phyloP scores from a whole-genome alignment of 2,888 invertebrate genomes.

The Tolmerus cingulatus region DNA sequence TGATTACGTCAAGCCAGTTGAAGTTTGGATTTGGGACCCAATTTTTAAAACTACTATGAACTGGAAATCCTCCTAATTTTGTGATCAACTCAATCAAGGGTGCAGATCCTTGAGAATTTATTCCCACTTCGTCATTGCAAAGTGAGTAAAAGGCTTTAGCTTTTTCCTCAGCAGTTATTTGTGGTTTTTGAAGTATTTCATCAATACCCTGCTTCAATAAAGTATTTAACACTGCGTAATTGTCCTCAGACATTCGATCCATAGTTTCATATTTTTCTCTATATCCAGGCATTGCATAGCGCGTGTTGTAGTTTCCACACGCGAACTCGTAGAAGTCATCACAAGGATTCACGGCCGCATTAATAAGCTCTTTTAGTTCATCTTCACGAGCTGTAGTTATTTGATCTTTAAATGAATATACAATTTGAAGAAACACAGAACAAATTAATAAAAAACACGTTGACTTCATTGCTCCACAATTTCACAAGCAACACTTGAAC shows the following conservation, averaged over 20 bases:
- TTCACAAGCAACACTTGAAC: not conserved
- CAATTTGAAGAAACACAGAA: not conserved
- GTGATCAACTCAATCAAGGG: conserved; percentile 47
- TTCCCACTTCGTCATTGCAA: conserved; percentile 43
- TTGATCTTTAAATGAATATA: not conserved
- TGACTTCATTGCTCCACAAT: not conserved
- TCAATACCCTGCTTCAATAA: not conserved
- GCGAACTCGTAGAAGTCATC: conserved; percentile 50
- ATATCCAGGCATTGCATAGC: conserved; percentile 48
- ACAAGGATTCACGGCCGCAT: conserved; percentile 46
- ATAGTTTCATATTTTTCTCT: conserved; percentile 43
- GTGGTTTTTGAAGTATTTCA: not conserved
- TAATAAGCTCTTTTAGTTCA: conserved; percentile 33
- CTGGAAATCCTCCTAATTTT: conserved; percentile 49
- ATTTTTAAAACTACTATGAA: conserved; percentile 41
- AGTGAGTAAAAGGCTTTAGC: conserved; percentile 45
- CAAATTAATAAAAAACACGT: not conserved
- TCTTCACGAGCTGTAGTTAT: not conserved
- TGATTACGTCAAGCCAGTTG: conserved; percentile 46
- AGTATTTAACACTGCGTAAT: not conserved
- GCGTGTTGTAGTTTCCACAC: conserved; percentile 49
- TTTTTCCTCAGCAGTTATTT: conserved; percentile 40
- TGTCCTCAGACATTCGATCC: not conserved
- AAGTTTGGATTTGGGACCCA: conserved; percentile 47
- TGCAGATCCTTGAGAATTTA: conserved; percentile 45